phyloP scores from a whole-genome alignment of 1,140 invertebrate species.

The Neotoxoptera formosana region DNA sequence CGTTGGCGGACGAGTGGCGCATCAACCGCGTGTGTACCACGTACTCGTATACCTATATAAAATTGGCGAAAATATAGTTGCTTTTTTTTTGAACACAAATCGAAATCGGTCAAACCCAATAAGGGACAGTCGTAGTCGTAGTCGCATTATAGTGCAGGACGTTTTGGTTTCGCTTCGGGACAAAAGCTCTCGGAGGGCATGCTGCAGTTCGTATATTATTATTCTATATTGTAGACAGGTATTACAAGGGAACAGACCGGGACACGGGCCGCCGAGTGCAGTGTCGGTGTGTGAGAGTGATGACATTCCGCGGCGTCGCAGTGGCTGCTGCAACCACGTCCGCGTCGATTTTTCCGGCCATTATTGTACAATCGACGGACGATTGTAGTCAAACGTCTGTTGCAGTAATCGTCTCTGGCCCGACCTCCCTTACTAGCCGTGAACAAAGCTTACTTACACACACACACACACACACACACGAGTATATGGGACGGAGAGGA shows the following conservation, averaged over 20 bases:
- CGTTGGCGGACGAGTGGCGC: background rate
- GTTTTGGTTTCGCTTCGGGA: background rate
- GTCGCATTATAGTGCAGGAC: background rate
- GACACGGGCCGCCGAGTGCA: background rate
- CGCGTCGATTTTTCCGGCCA: background rate
- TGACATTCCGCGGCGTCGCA: background rate
- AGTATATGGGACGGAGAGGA: background rate
- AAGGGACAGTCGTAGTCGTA: background rate
- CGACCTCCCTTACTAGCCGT: background rate
- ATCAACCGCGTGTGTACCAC: background rate
- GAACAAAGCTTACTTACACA: background rate
- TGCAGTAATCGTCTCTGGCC: background rate
- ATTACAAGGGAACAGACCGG: background rate
- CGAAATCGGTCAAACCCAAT: background rate
- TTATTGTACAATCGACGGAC: background rate
- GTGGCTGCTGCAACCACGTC: background rate
- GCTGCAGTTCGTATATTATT: background rate
- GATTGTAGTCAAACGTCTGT: background rate
- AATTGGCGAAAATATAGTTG: background rate
- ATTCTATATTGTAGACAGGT: background rate
- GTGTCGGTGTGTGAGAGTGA: background rate
- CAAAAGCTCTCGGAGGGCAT: background rate
- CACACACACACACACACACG: background rate
- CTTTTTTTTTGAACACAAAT: background rate
- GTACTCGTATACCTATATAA: no score